Evolutionary conservation across 2,113 vertebrate species (phyloP).

Genomic region (Trinectes maculatus): DNA sequence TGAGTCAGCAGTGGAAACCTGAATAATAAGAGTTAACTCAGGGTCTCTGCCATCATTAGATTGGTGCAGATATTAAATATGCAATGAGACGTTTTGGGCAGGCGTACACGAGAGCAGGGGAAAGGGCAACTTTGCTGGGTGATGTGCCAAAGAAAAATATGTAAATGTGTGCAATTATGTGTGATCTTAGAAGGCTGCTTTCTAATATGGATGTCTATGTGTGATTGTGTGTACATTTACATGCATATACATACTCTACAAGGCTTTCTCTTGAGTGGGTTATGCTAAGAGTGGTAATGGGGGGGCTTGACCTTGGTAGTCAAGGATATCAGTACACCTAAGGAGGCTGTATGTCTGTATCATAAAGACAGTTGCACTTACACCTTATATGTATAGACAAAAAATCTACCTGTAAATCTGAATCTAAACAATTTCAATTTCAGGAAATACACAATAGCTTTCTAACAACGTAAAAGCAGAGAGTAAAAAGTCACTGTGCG

Average conservation of each 20-base stretch:
- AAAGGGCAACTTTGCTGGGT: slow-evolving; percentile 62
- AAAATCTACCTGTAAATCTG: not conserved
- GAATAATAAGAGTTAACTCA: slow-evolving; percentile 64
- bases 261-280: not conserved
- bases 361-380: too few species aligned
- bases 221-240: not conserved
- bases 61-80: slow-evolving; percentile 63
- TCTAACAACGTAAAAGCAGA: not conserved
- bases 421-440: not conserved
- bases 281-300: not conserved
- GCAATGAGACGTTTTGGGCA: slow-evolving; percentile 72
- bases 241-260: not conserved
- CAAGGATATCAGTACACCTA: not conserved
- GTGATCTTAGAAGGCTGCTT: too few species aligned
- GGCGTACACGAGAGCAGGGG: slow-evolving; percentile 28
- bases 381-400: too few species aligned
- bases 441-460: not conserved
- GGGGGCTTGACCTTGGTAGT: not conserved
- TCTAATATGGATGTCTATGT: too few species aligned
- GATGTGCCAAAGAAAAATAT: slow-evolving; percentile 34
- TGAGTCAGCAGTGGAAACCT: slow-evolving; percentile 57
- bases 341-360: too few species aligned
- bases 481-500: not conserved
- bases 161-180: slow-evolving; percentile 19
- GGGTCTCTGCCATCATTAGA: slow-evolving; percentile 65